Evolutionary conservation across 2,113 vertebrate genomes (phyloP).

Genomic region (Gadus macrocephalus): DNA sequence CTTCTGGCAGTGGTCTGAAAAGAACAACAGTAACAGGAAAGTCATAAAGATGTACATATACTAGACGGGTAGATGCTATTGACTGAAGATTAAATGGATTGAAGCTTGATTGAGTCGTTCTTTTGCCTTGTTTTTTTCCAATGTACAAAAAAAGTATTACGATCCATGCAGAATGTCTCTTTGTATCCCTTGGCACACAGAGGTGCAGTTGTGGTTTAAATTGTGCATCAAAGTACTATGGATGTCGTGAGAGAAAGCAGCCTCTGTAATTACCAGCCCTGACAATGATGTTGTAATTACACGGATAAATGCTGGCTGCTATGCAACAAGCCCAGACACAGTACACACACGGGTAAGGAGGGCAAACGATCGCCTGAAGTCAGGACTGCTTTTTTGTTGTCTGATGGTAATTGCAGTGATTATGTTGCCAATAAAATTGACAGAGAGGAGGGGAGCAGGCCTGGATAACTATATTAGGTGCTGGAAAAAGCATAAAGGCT

Average conservation of each 20-base stretch:
- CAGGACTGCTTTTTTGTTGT: constrained; percentile 11
- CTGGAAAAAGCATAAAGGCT: too few relatives aligned
- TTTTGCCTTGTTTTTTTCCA: too few relatives aligned
- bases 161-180: too few relatives aligned
- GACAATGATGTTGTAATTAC: constrained; percentile 36
- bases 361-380: constrained; percentile 32
- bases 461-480: too few relatives aligned
- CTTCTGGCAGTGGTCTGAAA: constrained; percentile 82
- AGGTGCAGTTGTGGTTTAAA: neutral
- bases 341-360: constrained; percentile 18
- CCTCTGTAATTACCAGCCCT: constrained; percentile 37
- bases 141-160: too few relatives aligned
- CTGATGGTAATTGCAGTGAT: constrained; percentile 46
- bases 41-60: too few relatives aligned
- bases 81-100: too few relatives aligned
- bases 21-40: constrained; percentile 1
- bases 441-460: too few relatives aligned
- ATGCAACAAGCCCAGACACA: constrained; percentile 1
- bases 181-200: neutral
- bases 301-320: constrained; percentile 10
- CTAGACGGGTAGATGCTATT: too few relatives aligned
- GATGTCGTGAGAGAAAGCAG: constrained; percentile 22
- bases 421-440: constrained; percentile 23
- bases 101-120: too few relatives aligned
- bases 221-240: neutral